These are phyloP conservation scores for Ceratosolen fusciceps DNA, from an alignment of 1,140 invertebrate species.

Conservation along the genomic window DNA sequence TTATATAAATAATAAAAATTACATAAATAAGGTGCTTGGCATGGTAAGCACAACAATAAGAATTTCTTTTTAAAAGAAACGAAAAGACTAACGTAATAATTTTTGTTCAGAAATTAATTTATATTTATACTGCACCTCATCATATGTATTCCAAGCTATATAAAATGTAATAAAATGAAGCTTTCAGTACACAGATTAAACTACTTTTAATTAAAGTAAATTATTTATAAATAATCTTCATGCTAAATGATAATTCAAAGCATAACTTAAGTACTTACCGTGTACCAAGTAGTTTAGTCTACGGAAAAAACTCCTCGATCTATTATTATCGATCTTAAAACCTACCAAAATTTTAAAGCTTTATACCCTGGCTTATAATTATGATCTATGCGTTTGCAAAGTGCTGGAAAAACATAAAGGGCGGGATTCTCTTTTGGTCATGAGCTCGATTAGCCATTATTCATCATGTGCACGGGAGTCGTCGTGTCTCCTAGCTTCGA, in stretches of 20 bases:
- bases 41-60: not conserved
- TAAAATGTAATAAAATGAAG: not conserved
- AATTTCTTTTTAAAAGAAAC: not conserved
- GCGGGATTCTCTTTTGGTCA: not conserved
- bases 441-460: not conserved
- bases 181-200: too few species aligned
- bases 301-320: too few species aligned
- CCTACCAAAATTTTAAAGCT: too few species aligned
- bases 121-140: not conserved
- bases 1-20: not conserved
- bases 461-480: not conserved
- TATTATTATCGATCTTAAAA: too few species aligned
- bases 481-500: not conserved
- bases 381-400: too few species aligned
- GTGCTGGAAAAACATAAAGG: not conserved
- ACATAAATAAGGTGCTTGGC: not conserved
- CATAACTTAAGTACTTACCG: too few species aligned
- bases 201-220: too few species aligned
- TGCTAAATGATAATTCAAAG: too few species aligned
- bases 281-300: too few species aligned
- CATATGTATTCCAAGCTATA: not conserved
- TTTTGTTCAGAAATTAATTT: not conserved
- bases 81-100: not conserved
- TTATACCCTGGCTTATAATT: too few species aligned
- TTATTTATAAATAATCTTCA: too few species aligned